phyloP scores from a whole-genome alignment of 2,113 vertebrate species.

The Gadus macrocephalus region DNA sequence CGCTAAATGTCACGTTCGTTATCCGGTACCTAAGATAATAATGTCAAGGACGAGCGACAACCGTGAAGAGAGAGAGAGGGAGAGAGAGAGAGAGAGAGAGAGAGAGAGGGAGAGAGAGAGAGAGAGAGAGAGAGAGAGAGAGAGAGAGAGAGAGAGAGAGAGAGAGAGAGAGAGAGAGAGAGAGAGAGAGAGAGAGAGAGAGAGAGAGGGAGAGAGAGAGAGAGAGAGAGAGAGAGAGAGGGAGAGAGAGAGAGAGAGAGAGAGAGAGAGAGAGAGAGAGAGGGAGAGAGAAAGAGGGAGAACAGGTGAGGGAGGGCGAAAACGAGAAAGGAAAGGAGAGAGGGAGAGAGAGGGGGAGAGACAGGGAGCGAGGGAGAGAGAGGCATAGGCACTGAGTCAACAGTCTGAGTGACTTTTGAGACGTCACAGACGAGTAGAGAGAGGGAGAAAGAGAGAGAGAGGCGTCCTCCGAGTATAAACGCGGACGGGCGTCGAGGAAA shows the following conservation, averaged over 20 bases:
- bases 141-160: too few relatives aligned
- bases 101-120: too few relatives aligned
- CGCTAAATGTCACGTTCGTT: conserved; percentile 1
- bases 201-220: neutral
- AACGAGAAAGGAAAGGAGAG: too few relatives aligned
- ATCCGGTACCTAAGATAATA: conserved; percentile 7
- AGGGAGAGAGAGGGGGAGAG: neutral
- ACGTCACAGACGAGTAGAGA: conserved; percentile 17
- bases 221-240: neutral
- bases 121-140: too few relatives aligned
- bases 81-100: neutral
- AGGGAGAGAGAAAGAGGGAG: neutral
- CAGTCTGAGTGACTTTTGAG: conserved; percentile 28
- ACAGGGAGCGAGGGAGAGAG: too few relatives aligned
- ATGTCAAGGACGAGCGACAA: conserved; percentile 1
- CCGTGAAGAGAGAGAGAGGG: too few relatives aligned
- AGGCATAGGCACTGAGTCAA: conserved; percentile 7
- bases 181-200: too few relatives aligned
- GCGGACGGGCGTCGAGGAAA: conserved; percentile 8
- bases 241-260: neutral
- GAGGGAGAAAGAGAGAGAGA: conserved; percentile 6
- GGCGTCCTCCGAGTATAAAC: conserved; percentile 43
- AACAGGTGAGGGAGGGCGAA: conserved; percentile 5
- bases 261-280: neutral
- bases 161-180: too few relatives aligned